Evolutionary conservation across 2,113 vertebrate genomes (phyloP).

Genomic region (Grantiella picta): DNA sequence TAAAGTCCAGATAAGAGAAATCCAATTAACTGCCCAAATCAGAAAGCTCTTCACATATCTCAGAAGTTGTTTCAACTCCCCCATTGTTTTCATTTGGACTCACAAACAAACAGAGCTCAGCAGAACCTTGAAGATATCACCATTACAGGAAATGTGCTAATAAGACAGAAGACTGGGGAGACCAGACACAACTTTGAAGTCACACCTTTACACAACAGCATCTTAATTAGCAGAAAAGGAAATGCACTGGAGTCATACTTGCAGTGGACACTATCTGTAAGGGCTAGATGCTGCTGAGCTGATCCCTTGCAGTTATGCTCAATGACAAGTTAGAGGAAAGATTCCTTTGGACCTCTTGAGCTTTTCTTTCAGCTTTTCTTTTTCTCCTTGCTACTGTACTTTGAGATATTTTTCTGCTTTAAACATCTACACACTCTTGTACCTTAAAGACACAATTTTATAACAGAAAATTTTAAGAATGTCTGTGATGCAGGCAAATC

Average conservation of each 20-base stretch:
- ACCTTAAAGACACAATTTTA: not conserved
- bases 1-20: not conserved
- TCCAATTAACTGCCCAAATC: not conserved
- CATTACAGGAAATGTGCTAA: not conserved
- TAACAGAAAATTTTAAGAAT: not conserved
- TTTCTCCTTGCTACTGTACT: accelerated
- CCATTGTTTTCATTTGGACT: not conserved
- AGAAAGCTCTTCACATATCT: not conserved
- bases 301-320: not conserved
- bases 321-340: not conserved
- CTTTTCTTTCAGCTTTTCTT: not conserved
- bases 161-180: not conserved
- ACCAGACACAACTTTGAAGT: not conserved
- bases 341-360: not conserved
- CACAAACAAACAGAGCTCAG: not conserved
- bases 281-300: not conserved
- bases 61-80: not conserved
- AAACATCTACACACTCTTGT: not conserved
- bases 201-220: not conserved
- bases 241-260: not conserved
- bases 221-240: not conserved
- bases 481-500: not conserved
- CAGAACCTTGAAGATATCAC: not conserved
- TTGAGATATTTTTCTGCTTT: not conserved
- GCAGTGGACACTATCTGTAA: not conserved